Base-by-base conservation (phyloP, 2,113 vertebrate genomes). In the Todiramphus chloris region DNA sequence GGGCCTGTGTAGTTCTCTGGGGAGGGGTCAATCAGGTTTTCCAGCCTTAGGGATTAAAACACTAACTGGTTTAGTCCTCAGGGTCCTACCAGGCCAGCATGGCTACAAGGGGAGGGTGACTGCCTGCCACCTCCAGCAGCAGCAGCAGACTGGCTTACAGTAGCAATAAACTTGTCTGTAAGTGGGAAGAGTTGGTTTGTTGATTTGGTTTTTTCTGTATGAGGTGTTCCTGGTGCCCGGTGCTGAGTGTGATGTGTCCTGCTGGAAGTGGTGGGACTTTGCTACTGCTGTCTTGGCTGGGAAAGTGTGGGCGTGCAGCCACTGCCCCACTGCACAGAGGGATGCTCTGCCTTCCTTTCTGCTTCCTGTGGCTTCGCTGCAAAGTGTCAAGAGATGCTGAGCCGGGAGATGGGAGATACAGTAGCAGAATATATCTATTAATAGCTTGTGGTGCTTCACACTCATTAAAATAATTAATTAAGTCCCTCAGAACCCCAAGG, bases 391-490 rank as follows among this genome's bases (percentile, higher is more conserved):
- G 77, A 93, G 77, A 46, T 69, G 44, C 39, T 87, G 62, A 92
- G 28, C 60, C 81, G 73, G 4, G 43, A 91, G 33, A 30, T 63
- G 43, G 67, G 59, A 93, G 56, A 75, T 85, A 75, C 39, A 5
- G n/a, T 86, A 70, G n/a, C 77, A 41, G 72, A 80, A 86, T 92
- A 75, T 58, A 41, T 90, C 39, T 84, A 84, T 93, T 93, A 93
- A 94, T 96, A 95, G 85, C 74, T 44, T 93, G 35, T 23, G 86
- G 88, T 89, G 58, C 83, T 95, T 89, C 69, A 62, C 48, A 37
- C 48, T 83, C 39, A 72, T 95, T 94, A 66, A 87, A 95, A 76
- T 90, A 94, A 96, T 97, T 90, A 83, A 96, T 93, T 94, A 87
- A 91, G 92, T 90, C 48, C 17, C n/a, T 82, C 17, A 19, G 66